Percentiles rank a stretch among this genome's conserved stretches.
phyloP scores from a whole-genome alignment of 2,113 vertebrate species.

The Microtus montanus region DNA sequence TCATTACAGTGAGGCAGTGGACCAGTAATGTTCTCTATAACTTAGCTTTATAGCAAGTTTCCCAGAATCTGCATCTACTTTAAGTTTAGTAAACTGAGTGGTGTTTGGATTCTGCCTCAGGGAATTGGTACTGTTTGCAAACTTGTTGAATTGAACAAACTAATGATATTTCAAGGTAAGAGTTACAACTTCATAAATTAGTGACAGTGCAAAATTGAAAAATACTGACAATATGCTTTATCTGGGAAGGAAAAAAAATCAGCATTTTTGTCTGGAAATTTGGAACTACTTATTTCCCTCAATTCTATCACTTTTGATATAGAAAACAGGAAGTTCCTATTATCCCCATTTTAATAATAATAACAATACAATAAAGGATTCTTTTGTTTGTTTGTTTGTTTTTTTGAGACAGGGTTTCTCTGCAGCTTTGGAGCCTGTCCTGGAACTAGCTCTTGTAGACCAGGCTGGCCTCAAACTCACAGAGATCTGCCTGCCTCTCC shows the following conservation, averaged over 20 bases:
- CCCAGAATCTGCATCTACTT: neutral
- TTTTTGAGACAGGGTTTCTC: no score
- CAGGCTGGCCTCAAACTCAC: no score
- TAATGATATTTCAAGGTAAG: conserved; percentile 37
- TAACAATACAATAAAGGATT: conserved; percentile 5
- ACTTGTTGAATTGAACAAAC: conserved; percentile 15
- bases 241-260: conserved; percentile 39
- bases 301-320: neutral
- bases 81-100: conserved; percentile 19
- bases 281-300: conserved; percentile 32
- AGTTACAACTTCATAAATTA: conserved; percentile 47
- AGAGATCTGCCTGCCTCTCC: no score
- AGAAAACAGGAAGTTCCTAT: conserved; percentile 35
- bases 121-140: neutral
- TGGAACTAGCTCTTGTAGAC: no score
- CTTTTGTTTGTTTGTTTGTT: neutral
- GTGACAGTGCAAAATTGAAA: conserved; percentile 11
- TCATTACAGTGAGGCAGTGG: neutral
- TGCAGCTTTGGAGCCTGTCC: no score
- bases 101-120: neutral
- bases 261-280: conserved; percentile 37
- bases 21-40: neutral
- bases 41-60: conserved; percentile 46
- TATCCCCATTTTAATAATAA: conserved; percentile 9
- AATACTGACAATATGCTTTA: conserved; percentile 11